Base-by-base conservation (phyloP, 2,888 invertebrate species). In the Diarsia rubi region DNA sequence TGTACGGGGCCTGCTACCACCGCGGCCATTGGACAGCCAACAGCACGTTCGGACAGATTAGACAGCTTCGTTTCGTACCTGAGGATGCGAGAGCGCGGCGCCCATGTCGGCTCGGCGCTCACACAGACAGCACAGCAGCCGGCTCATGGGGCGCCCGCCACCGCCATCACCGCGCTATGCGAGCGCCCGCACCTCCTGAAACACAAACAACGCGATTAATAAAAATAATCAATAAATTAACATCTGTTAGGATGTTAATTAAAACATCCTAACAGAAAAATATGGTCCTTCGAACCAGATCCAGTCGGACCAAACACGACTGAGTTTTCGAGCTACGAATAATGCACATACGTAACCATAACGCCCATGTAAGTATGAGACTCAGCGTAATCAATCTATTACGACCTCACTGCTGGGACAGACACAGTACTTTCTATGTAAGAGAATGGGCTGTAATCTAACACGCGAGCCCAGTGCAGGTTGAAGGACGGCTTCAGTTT, bases 41-140 rank as follows among this genome's bases (percentile, higher is more conserved):
- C n/a, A 49, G n/a, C n/a, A 49, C 11, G 49, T 49, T 21, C 9
- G 6, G 37, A 5, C 6, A 6, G 37, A 4, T 37, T 37, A 37
- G 37, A 37, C 37, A 37, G 37, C 37, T 21, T 19, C 16, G 16
- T n/a, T n/a, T n/a, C 12, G 9, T 82, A 92, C 94, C 94, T 94
- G 95, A 82, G 92, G 92, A 83, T 93, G 94, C 88, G 94, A 94
- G 90, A 95, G 95, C 94, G 95, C 95, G 89, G 95, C 95, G 95
- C 95, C 95, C 95, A 95, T 95, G 93, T 94, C 95, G 87, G 88
- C 86, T 83, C 85, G 93, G 92, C 94, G 94, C 92, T 90, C 93
- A 92, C 94, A 91, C 93, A 95, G 93, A 87, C 95, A 95, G 93
- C 95, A 96, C 92, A 95, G 94, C 93, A 95, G 94, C 89, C 94